Percentiles rank a stretch among this genome's conserved stretches.
Evolutionary conservation across 2,888 invertebrate species (phyloP).

Genomic region (Spodoptera picta): DNA sequence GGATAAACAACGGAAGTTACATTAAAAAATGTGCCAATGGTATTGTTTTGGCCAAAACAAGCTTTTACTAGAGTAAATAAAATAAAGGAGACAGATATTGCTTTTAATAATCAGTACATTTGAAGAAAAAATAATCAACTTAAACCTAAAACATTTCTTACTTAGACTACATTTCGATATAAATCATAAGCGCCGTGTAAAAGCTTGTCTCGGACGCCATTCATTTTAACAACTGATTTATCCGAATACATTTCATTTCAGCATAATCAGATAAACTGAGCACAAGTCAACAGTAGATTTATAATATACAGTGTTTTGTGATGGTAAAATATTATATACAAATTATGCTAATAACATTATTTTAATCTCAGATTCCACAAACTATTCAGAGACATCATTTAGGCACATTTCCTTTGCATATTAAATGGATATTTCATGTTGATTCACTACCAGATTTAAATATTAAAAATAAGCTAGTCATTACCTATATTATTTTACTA

Average conservation of each 20-base stretch:
- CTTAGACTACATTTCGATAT: too few species aligned
- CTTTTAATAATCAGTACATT: too few species aligned
- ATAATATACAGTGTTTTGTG: not conserved
- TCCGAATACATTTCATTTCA: too few species aligned
- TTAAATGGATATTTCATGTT: slow-evolving; percentile 20
- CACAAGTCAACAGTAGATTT: too few species aligned
- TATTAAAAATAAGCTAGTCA: not conserved
- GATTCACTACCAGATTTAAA: slow-evolving; percentile 4
- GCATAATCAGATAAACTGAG: too few species aligned
- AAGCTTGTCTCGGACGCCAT: too few species aligned
- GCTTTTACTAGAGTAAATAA: slow-evolving; percentile 1
- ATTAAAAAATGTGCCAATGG: not conserved
- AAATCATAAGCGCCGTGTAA: too few species aligned
- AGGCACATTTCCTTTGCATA: slow-evolving; percentile 33
- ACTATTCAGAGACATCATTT: slow-evolving; percentile 26
- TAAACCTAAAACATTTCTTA: not conserved
- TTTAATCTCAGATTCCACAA: slow-evolving; percentile 14
- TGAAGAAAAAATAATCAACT: not conserved
- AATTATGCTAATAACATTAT: slow-evolving; percentile 8
- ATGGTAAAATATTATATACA: slow-evolving; percentile 5
- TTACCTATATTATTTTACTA: slow-evolving; percentile 2
- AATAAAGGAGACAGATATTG: too few species aligned
- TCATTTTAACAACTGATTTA: too few species aligned
- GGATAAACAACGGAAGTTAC: slow-evolving; percentile 10
- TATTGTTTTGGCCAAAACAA: slow-evolving; percentile 1